phyloP scores from a whole-genome alignment of 2,888 invertebrate species.

The Drosophila hamatofila region DNA sequence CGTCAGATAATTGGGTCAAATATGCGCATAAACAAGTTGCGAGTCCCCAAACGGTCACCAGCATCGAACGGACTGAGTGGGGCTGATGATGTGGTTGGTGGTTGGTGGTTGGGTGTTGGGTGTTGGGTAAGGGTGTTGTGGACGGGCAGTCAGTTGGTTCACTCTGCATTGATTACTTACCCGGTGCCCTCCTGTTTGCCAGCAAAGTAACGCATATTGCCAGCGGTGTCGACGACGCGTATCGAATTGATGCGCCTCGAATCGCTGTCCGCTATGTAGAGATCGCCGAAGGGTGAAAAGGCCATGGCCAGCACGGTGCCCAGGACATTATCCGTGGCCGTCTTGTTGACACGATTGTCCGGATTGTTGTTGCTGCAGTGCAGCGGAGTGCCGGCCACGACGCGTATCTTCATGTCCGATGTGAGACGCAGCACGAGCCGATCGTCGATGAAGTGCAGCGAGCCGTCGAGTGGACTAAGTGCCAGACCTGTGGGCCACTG shows the following conservation, averaged over 20 bases:
- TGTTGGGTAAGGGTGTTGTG: too few relatives aligned
- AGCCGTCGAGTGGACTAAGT: constrained; percentile 96
- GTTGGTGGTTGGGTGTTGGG: too few relatives aligned
- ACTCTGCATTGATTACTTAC: constrained; percentile 74
- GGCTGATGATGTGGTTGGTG: too few relatives aligned
- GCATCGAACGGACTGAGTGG: neutral
- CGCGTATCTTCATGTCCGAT: constrained; percentile 95
- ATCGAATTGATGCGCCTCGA: constrained; percentile 93
- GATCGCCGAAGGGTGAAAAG: constrained; percentile 95
- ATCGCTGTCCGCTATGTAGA: constrained; percentile 97
- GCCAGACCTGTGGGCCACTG: constrained; percentile 99
- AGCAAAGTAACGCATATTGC: constrained; percentile 95
- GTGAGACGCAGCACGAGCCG: constrained; percentile 96
- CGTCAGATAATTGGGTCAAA: constrained; percentile 76
- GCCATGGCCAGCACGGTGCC: constrained; percentile 95
- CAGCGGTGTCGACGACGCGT: constrained; percentile 94
- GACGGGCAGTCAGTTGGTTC: too few relatives aligned
- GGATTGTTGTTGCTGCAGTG: constrained; percentile 91
- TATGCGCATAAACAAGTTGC: constrained; percentile 74
- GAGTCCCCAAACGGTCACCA: constrained; percentile 1
- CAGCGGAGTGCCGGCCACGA: constrained; percentile 97
- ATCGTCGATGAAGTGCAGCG: constrained; percentile 98
- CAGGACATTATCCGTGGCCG: constrained; percentile 88
- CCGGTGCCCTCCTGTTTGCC: constrained; percentile 90
- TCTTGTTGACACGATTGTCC: constrained; percentile 86